A percentile compares a stretch with the other conserved stretches of the same genome.
Conservation (phyloP, 2,113 vertebrate genomes). For the Sapajus apella region DNA sequence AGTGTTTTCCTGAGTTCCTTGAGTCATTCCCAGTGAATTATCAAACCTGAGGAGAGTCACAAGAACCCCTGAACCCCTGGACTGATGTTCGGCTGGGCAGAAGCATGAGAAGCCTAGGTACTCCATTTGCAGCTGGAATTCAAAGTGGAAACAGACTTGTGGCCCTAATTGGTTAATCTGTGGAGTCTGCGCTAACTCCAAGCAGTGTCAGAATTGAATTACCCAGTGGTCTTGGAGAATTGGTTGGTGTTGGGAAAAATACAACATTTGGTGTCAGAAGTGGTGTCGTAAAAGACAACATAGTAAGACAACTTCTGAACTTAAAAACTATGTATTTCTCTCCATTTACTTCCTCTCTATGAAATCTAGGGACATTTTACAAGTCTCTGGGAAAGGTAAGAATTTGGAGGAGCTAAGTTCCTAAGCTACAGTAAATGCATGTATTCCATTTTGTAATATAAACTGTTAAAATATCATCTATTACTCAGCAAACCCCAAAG, state of each 20-base stretch:
- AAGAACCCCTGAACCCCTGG: neutral
- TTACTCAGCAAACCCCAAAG: neutral
- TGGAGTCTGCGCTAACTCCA: neutral
- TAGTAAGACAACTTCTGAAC: neutral
- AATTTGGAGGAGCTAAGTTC: neutral
- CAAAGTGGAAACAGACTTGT: neutral
- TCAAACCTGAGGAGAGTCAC: neutral
- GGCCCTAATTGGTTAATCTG: neutral
- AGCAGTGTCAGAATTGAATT: neutral
- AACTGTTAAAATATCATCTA: neutral
- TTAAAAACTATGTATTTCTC: neutral
- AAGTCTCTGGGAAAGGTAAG: neutral
- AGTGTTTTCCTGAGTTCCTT: neutral
- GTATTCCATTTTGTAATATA: neutral
- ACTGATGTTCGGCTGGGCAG: neutral
- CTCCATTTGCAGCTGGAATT: neutral
- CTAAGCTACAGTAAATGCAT: neutral
- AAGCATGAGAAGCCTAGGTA: neutral
- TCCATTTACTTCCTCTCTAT: neutral
- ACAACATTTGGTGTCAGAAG: neutral
- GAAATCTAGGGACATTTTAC: neutral
- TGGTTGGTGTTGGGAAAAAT: neutral
- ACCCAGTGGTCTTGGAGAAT: neutral
- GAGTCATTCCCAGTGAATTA: neutral
- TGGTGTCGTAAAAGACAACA: neutral